Conservation (phyloP, 2,888 invertebrate genomes). For the Lycia hirtaria region DNA sequence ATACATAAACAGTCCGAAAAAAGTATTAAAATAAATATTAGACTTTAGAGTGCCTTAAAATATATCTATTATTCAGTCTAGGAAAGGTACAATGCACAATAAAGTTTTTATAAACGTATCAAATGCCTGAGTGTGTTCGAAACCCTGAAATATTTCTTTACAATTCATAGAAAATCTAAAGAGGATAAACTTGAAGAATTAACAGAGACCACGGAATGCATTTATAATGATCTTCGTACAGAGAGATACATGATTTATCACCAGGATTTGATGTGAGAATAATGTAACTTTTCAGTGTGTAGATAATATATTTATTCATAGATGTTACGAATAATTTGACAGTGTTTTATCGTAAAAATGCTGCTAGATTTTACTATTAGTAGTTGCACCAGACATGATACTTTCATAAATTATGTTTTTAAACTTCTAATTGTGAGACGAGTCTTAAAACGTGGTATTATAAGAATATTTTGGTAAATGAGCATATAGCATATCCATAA, state of each 20-base stretch:
- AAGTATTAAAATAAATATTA: too few relatives aligned
- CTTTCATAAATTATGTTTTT: too few relatives aligned
- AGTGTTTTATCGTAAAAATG: not conserved
- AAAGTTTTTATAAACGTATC: not conserved
- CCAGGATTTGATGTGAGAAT: slow-evolving; percentile 76
- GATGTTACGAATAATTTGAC: not conserved
- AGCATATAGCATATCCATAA: too few relatives aligned
- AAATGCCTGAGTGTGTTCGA: not conserved
- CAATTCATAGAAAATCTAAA: slow-evolving; percentile 40
- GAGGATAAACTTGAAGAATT: slow-evolving; percentile 41
- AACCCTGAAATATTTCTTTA: not conserved
- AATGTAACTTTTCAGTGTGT: slow-evolving; percentile 4
- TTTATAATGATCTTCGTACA: slow-evolving; percentile 71
- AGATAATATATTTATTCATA: not conserved
- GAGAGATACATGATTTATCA: slow-evolving; percentile 71
- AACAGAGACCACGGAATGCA: slow-evolving; percentile 57
- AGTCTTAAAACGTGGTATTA: too few relatives aligned
- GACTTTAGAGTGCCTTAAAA: too few relatives aligned
- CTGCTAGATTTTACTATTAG: too few relatives aligned
- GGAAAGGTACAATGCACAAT: too few relatives aligned
- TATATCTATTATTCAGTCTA: too few relatives aligned
- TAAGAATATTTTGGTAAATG: too few relatives aligned
- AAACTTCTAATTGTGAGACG: too few relatives aligned
- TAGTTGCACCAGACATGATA: too few relatives aligned
- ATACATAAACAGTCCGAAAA: too few relatives aligned